These are phyloP conservation scores for Ondatra zibethicus DNA, from an alignment of 2,113 vertebrate species.

Conservation along the genomic window DNA sequence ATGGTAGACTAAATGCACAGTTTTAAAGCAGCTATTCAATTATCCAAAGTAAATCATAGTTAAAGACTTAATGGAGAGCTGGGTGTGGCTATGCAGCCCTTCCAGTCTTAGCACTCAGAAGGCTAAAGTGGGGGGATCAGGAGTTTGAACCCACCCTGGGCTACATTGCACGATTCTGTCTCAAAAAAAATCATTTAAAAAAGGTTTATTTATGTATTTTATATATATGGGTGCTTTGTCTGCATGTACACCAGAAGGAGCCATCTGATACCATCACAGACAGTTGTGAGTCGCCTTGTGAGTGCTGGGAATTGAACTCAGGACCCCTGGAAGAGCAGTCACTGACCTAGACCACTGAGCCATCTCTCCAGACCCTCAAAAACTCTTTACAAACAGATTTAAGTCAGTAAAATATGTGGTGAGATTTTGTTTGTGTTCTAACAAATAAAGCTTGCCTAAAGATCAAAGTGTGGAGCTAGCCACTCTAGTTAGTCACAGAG, in stretches of 20 bases:
- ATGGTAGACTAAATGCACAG: background rate
- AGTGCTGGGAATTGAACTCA: background rate
- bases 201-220: background rate
- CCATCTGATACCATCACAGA: background rate
- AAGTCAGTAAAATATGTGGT: background rate
- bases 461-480: too few species aligned
- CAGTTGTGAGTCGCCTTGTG: background rate
- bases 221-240: background rate
- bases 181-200: background rate
- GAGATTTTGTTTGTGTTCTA: too few species aligned
- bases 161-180: background rate
- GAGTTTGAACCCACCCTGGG: background rate
- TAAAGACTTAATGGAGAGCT: conserved; percentile 13
- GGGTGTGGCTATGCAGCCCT: background rate
- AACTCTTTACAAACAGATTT: too few species aligned
- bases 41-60: background rate
- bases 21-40: conserved; percentile 22
- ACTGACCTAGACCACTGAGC: background rate
- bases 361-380: background rate
- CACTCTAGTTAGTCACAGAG: too few species aligned
- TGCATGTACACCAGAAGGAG: background rate
- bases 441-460: too few species aligned
- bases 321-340: background rate
- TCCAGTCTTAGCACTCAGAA: background rate
- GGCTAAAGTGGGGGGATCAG: background rate